Evolutionary conservation across 2,888 invertebrate genomes (phyloP).

Genomic region (Cephus nigrinus): DNA sequence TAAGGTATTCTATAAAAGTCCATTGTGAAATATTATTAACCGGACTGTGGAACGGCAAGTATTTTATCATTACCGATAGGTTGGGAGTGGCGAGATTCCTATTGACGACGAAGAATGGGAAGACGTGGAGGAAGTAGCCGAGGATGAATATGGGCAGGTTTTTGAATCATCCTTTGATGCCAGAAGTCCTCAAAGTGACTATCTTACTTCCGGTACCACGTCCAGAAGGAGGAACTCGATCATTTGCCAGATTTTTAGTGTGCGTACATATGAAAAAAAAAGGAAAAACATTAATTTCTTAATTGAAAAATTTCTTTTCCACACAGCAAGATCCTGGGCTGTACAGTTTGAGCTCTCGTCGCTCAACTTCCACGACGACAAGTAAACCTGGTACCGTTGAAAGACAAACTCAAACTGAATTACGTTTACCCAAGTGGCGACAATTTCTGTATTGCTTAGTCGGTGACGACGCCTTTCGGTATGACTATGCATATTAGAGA

Average conservation of each 20-base stretch:
- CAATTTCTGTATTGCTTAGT: constrained; percentile 85
- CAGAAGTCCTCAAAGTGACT: constrained; percentile 49
- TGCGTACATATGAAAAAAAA: constrained; percentile 40
- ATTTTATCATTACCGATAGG: constrained; percentile 62
- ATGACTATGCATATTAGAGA: constrained; percentile 43
- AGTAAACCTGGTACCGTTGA: constrained; percentile 76
- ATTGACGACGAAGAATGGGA: constrained; percentile 87
- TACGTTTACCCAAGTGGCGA: constrained; percentile 79
- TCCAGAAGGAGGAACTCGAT: constrained; percentile 70
- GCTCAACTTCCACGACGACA: constrained; percentile 47
- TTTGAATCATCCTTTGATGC: constrained; percentile 44
- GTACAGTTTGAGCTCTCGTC: constrained; percentile 38
- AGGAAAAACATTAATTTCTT: not conserved
- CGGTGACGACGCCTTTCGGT: constrained; percentile 77
- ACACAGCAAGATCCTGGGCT: constrained; percentile 36
- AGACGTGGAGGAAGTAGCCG: constrained; percentile 71
- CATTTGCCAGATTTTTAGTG: constrained; percentile 75
- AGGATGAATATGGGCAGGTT: not conserved
- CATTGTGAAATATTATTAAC: not conserved
- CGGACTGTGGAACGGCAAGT: not conserved
- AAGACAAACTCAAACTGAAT: constrained; percentile 85
- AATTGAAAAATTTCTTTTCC: not conserved
- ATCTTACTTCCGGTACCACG: constrained; percentile 41
- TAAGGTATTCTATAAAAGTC: constrained; percentile 70
- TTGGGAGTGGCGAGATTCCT: constrained; percentile 86